These are phyloP conservation scores for Okapia johnstoni DNA, from an alignment of 2,113 vertebrate species.

Conservation along the genomic window DNA sequence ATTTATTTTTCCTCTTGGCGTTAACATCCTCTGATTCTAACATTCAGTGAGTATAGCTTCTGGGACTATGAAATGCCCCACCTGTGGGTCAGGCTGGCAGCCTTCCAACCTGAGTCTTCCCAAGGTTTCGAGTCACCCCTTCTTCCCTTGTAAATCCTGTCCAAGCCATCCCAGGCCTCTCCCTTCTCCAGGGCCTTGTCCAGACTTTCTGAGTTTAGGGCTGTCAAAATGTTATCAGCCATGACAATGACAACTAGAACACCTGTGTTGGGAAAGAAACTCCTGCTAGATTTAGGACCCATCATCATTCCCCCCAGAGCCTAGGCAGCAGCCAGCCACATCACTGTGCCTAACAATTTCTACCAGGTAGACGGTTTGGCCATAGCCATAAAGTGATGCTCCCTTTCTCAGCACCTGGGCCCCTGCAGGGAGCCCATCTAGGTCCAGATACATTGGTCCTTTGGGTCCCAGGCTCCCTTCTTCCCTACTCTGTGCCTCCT, in stretches of 20 bases:
- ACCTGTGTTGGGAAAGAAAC: rapidly evolving
- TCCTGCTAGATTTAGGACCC: rapidly evolving
- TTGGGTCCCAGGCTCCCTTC: not conserved
- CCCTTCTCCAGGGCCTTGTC: not conserved
- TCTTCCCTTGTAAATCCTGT: not conserved
- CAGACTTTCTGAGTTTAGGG: not conserved
- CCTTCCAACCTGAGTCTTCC: not conserved
- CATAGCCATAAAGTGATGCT: not conserved
- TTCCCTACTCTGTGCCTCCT: not conserved
- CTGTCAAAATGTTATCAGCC: not conserved
- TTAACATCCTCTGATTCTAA: not conserved
- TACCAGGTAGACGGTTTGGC: not conserved
- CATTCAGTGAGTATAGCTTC: not conserved
- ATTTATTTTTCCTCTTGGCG: not conserved
- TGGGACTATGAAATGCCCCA: not conserved
- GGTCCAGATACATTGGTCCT: not conserved
- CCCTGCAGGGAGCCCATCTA: too few relatives aligned
- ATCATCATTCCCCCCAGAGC: rapidly evolving
- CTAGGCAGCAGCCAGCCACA: not conserved
- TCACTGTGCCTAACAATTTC: not conserved
- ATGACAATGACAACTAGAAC: not conserved
- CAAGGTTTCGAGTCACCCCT: rapidly evolving
- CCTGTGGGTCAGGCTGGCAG: not conserved
- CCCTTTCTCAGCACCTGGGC: not conserved
- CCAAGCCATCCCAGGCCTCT: not conserved